Conservation (phyloP, 2,113 vertebrate genomes). For the Lepus americanus region DNA sequence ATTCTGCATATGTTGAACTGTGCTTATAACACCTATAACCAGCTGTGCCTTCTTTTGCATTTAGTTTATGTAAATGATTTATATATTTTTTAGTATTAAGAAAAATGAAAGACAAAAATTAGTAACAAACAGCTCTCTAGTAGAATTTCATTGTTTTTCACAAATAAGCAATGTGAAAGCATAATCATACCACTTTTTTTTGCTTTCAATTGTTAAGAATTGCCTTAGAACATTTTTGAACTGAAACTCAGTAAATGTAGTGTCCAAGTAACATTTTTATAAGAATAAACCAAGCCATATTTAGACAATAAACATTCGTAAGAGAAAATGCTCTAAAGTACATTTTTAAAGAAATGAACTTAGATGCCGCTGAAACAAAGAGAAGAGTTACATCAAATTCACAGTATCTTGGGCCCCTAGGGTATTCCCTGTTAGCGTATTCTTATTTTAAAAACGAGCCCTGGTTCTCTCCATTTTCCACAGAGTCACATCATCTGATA, state of each 20-base stretch:
- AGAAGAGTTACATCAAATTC: slow-evolving; percentile 49
- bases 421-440: background rate
- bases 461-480: background rate
- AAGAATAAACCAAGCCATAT: slow-evolving; percentile 84
- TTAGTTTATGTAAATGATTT: slow-evolving; percentile 93
- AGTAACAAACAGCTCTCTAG: slow-evolving; percentile 90
- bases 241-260: slow-evolving; percentile 80
- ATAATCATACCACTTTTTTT: slow-evolving; percentile 90
- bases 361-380: slow-evolving; percentile 34
- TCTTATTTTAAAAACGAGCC: slow-evolving; percentile 26
- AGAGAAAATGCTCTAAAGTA: slow-evolving; percentile 69
- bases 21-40: slow-evolving; percentile 94
- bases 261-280: slow-evolving; percentile 82
- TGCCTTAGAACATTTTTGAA: slow-evolving; percentile 89
- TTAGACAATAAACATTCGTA: slow-evolving; percentile 73
- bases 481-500: background rate
- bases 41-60: slow-evolving; percentile 96
- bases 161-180: slow-evolving; percentile 84
- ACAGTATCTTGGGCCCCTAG: slow-evolving; percentile 11
- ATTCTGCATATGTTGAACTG: slow-evolving; percentile 91
- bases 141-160: slow-evolving; percentile 90
- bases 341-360: slow-evolving; percentile 64
- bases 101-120: slow-evolving; percentile 88
- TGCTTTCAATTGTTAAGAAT: slow-evolving; percentile 90
- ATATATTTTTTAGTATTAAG: slow-evolving; percentile 93